These are phyloP conservation scores for Teleiodes luculella DNA, from an alignment of 2,888 invertebrate species.

Conservation along the genomic window DNA sequence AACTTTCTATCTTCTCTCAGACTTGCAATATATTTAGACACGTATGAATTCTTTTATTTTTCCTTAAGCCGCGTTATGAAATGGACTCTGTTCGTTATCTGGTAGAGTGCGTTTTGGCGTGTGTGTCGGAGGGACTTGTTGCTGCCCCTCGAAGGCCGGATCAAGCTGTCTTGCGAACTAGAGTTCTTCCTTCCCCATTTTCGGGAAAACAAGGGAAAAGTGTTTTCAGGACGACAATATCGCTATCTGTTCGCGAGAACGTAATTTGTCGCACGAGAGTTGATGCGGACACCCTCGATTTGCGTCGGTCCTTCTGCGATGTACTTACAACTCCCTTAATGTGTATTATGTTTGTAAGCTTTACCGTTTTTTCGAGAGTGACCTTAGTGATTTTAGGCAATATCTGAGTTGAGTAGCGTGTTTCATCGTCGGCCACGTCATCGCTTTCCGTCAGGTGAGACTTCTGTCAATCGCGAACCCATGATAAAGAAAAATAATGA, in stretches of 20 bases:
- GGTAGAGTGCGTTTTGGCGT: constrained; percentile 49
- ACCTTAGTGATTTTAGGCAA: no score
- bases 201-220: constrained; percentile 61
- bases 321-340: constrained; percentile 22
- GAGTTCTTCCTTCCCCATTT: constrained; percentile 63
- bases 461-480: no score
- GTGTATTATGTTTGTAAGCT: background rate
- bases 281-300: constrained; percentile 47
- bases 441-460: no score
- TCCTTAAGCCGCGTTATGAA: constrained; percentile 34
- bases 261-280: constrained; percentile 64
- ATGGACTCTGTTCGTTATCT: constrained; percentile 39
- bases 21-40: constrained; percentile 44
- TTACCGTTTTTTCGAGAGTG: background rate
- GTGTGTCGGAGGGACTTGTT: constrained; percentile 57
- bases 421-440: no score
- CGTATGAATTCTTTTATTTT: constrained; percentile 53
- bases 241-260: constrained; percentile 61
- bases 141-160: constrained; percentile 64
- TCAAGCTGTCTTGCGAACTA: constrained; percentile 71
- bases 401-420: no score
- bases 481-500: no score
- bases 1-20: constrained; percentile 51
- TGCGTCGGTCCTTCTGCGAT: constrained; percentile 37
- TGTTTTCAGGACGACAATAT: constrained; percentile 63